A percentile compares a stretch with the other conserved stretches of the same genome.
Evolutionary conservation across 2,113 vertebrate species (phyloP).

Genomic region (Pyxicephalus adspersus): DNA sequence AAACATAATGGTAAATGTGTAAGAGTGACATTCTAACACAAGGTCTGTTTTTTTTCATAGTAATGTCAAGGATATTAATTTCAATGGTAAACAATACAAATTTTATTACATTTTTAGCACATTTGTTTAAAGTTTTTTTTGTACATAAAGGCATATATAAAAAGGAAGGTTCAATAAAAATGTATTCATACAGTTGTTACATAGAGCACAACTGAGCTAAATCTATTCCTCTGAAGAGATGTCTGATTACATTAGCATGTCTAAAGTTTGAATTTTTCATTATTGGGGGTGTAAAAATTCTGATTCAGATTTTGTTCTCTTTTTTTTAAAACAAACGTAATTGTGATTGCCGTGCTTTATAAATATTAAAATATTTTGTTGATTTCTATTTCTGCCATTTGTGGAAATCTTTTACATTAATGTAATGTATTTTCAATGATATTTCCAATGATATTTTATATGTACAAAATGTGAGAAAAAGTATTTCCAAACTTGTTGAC

Average conservation of each 20-base stretch:
- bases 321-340: background rate
- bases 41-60: no score
- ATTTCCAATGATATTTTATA: no score
- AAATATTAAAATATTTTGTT: slow-evolving; percentile 3
- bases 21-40: no score
- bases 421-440: background rate
- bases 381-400: background rate
- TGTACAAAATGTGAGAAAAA: no score
- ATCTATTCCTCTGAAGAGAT: slow-evolving; percentile 31
- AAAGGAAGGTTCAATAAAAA: slow-evolving; percentile 22
- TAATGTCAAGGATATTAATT: no score
- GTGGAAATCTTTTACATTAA: background rate
- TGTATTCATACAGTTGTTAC: slow-evolving; percentile 21
- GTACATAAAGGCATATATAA: slow-evolving; percentile 24
- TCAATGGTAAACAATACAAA: no score
- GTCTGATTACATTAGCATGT: slow-evolving; percentile 34
- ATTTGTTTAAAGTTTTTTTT: background rate
- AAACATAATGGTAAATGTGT: no score
- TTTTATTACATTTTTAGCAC: background rate
- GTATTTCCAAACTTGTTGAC: no score
- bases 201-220: background rate
- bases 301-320: background rate
- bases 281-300: background rate
- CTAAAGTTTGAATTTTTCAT: slow-evolving; percentile 5
- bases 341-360: slow-evolving; percentile 12